Evolutionary conservation across 2,113 vertebrate species (phyloP), one percentile per base, ranked within the genome.

Genomic region (Crypturellus undulatus): DNA sequence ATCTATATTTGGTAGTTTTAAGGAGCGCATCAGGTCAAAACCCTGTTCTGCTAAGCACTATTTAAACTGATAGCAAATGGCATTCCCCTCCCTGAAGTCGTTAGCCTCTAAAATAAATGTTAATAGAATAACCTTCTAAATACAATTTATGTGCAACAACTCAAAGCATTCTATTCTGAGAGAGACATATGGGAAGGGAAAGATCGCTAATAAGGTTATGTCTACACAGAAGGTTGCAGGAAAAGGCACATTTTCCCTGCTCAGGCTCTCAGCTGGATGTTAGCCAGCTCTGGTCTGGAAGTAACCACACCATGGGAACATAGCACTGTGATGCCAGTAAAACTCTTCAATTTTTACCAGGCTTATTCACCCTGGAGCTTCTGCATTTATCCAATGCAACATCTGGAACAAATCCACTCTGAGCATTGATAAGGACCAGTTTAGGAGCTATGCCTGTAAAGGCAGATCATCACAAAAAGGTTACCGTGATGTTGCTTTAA

Each of bases 51-150:
- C 56, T 88, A 94, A 91, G 13, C 34, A 49, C 30, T 84, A 25
- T 89, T 94, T 92, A 92, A 90, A 93, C 47, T 72, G 82, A 94
- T 84, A 79, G 62, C 62, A 90, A 93, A 94, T 8, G 26, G 83
- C 79, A 88, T 90, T 80, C 40, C 38, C 72, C 52, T 92, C 79
- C 60, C 56, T 86, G 69, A 88, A 88, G 93, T 85, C 5, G 1
- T 80, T 90, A 90, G 45, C 91, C 25, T 86, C 58, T 81, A 90
- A 95, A 94, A 95, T 71, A 96, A 94, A 92, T 81, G 58, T 65
- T 95, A 89, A 70, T 86, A 88, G 79, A 86, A 93, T 95, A 94
- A 93, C 87, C 87, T 90, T 92, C 85, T 94, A 92, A 93, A 93
- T 79, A 89, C 30, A 88, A 80, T 88, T 90, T 95, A 91, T 78